Percentiles rank a stretch among this genome's conserved stretches.
Conservation (phyloP, 2,797 vertebrate species). For the Poeciliopsis turneri region DNA sequence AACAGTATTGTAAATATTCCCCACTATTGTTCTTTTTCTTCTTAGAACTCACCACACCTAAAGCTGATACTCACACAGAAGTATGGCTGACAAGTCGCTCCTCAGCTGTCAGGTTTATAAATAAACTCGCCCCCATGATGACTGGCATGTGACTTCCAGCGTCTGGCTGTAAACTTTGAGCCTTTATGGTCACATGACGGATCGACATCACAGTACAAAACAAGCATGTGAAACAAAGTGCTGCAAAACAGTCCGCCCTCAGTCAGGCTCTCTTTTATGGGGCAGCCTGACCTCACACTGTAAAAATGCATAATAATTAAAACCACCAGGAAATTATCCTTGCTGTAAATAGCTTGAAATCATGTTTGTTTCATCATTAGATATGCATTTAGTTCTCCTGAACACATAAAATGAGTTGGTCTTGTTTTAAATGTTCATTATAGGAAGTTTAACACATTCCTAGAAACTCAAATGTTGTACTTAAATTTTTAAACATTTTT, state of each 20-base stretch:
- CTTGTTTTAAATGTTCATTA: neutral
- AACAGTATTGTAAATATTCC: neutral
- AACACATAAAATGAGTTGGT: neutral
- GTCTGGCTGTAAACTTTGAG: conserved; percentile 65
- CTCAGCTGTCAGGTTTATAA: conserved; percentile 67
- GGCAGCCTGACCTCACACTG: conserved; percentile 3
- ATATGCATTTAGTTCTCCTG: neutral
- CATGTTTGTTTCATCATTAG: neutral
- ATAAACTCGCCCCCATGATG: conserved; percentile 73
- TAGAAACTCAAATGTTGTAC: neutral
- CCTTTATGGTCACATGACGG: conserved; percentile 74
- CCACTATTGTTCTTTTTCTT: conserved; percentile 6
- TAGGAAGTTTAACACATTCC: neutral
- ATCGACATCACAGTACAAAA: conserved; percentile 49
- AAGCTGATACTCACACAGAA: conserved; percentile 9
- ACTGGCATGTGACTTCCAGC: conserved; percentile 80
- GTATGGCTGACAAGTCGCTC: conserved; percentile 44
- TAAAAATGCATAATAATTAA: conserved; percentile 5
- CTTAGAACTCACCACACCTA: conserved; percentile 41
- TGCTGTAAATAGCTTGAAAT: neutral
- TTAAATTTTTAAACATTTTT: neutral
- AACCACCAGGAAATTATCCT: neutral
- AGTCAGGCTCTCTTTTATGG: neutral
- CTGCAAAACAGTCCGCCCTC: neutral
- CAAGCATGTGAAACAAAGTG: conserved; percentile 49